These are phyloP conservation scores for Salvelinus namaycush DNA, from an alignment of 2,113 vertebrate species.

Conservation along the genomic window DNA sequence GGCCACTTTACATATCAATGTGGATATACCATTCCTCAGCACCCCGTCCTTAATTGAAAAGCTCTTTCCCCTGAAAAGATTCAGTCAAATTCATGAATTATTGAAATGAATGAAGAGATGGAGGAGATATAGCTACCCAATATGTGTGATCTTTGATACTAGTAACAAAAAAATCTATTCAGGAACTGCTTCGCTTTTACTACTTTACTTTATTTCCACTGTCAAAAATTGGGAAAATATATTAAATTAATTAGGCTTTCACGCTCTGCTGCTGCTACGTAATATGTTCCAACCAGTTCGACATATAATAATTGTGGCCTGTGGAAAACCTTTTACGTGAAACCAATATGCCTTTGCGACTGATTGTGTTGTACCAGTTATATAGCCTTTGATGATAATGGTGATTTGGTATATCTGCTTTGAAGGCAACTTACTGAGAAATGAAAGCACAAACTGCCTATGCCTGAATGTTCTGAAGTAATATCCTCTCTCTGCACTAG, in stretches of 20 bases:
- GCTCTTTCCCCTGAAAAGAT: background rate
- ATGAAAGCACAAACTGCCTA: no score
- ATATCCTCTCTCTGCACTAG: no score
- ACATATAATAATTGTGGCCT: slow-evolving; percentile 18
- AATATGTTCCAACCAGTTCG: slow-evolving; percentile 17
- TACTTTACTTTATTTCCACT: slow-evolving; percentile 13
- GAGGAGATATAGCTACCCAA: slow-evolving; percentile 37
- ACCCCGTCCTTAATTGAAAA: background rate
- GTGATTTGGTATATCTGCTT: slow-evolving; percentile 6
- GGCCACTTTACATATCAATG: background rate
- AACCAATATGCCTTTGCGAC: slow-evolving; percentile 2
- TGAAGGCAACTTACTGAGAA: no score
- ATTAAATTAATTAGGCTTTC: slow-evolving; percentile 36
- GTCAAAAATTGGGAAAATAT: slow-evolving; percentile 28
- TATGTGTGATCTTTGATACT: slow-evolving; percentile 45
- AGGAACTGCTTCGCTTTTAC: slow-evolving; percentile 10
- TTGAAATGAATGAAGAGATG: slow-evolving; percentile 53
- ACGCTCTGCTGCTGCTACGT: slow-evolving; percentile 11
- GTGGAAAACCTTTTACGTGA: slow-evolving; percentile 15
- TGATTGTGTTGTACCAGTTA: background rate
- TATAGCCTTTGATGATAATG: slow-evolving; percentile 16
- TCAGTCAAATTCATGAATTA: slow-evolving; percentile 48
- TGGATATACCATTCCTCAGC: background rate
- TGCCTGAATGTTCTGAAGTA: no score
- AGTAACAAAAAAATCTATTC: slow-evolving; percentile 15